Percentiles rank a stretch among this genome's conserved stretches.
Evolutionary conservation across 2,797 vertebrate species (phyloP).

Genomic region (Pseudochirops cupreus): DNA sequence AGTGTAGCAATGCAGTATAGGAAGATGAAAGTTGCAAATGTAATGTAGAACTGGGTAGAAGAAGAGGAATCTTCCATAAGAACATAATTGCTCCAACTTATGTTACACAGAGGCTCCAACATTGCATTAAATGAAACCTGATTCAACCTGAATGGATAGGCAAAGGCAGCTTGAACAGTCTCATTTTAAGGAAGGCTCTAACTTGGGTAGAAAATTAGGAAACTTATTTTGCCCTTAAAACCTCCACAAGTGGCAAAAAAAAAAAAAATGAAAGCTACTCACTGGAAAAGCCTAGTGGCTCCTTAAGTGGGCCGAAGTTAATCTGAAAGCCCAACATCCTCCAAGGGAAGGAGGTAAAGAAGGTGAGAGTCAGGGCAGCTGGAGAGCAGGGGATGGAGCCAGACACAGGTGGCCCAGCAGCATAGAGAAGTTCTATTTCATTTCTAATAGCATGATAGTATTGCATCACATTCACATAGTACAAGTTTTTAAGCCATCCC

Average conservation of each 20-base stretch:
- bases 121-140: slow-evolving; percentile 73
- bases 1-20: slow-evolving; percentile 84
- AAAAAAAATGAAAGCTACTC: slow-evolving; percentile 91
- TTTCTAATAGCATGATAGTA: not conserved
- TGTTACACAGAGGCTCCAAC: slow-evolving; percentile 61
- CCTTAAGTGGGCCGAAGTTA: not conserved
- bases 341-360: not conserved
- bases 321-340: not conserved
- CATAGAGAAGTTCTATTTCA: not conserved
- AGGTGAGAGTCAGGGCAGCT: not conserved
- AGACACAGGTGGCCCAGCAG: not conserved
- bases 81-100: slow-evolving; percentile 53
- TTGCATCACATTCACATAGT: not conserved
- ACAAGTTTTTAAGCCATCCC: not conserved
- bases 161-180: slow-evolving; percentile 88
- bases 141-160: slow-evolving; percentile 89
- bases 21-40: slow-evolving; percentile 82
- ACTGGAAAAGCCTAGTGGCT: not conserved
- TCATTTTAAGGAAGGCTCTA: slow-evolving; percentile 80
- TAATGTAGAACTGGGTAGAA: slow-evolving; percentile 86
- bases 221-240: slow-evolving; percentile 89
- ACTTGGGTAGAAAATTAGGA: slow-evolving; percentile 87
- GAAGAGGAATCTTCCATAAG: slow-evolving; percentile 86
- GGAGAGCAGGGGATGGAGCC: not conserved
- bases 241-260: slow-evolving; percentile 92